Evolutionary conservation across 2,888 invertebrate species (phyloP), one percentile per base, ranked within the genome.

Genomic region (Kuschelorhynchus macadamiae): DNA sequence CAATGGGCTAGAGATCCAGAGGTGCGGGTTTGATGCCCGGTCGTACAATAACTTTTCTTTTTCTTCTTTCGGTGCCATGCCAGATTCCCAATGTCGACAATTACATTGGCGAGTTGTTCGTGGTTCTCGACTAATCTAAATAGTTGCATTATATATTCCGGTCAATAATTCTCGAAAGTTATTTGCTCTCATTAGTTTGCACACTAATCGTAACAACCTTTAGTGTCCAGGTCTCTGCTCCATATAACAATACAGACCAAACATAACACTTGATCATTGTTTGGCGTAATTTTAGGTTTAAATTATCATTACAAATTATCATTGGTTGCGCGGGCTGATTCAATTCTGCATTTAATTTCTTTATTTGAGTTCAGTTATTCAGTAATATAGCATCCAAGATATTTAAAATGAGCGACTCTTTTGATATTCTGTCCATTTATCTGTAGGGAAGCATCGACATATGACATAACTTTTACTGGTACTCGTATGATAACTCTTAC

Each of bases 221-320:
- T 9, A 16, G 16, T 5, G 16, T 12, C 41, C 16, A 14, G 14
- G 14, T 41, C 14, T 12, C 41, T 4, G 16, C 41, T 16, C 12
- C 12, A 41, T 41, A 41, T 41, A n/a, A n/a, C n/a, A n/a, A n/a
- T n/a, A n/a, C n/a, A n/a, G n/a, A n/a, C n/a, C n/a, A n/a, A n/a
- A n/a, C n/a, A n/a, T n/a, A 41, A 41, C 41, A 41, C 9, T 41
- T 41, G 12, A 41, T 41, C 16, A 41, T 41, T 41, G 4, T 7
- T 14, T 41, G 41, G 9, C 41, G 41, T 9, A 41, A 8, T 41
- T 41, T 41, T 41, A 41, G 41, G 9, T 14, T 41, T 41, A 41
- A 8, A 8, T 41, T 41, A 9, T 41, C 41, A 9, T 41, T 41
- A 41, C 14, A 16, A 9, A 41, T 5, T 3, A 41, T 14, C 14